Percentiles rank a stretch among this genome's conserved stretches.
These are phyloP conservation scores for Sinentomon sp. DNA, from an alignment of 2,888 invertebrate genomes.

Conservation along the genomic window DNA sequence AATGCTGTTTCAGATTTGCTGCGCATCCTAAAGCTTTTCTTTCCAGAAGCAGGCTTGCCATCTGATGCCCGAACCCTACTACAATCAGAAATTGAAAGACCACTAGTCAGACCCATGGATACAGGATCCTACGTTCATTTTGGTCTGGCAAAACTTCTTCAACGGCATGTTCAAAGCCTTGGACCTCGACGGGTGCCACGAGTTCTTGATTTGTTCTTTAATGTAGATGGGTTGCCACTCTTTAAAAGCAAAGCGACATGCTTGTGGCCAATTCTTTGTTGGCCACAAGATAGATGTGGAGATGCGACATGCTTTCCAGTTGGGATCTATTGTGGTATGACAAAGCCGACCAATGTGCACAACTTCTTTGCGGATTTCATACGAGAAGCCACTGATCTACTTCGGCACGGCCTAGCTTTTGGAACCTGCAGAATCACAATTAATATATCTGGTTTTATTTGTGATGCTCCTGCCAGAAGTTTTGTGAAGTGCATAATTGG, in stretches of 20 bases:
- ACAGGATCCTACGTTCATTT: no score
- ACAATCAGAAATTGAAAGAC: no score
- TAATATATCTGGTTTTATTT: constrained; percentile 1
- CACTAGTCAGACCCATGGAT: no score
- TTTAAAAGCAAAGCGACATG: constrained; percentile 2
- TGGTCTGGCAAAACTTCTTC: no score
- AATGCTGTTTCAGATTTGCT: no score
- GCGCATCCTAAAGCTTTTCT: no score
- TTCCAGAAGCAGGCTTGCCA: no score
- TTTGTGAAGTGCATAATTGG: constrained; percentile 3
- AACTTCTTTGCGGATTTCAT: constrained; percentile 2
- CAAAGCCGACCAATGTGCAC: constrained; percentile 1
- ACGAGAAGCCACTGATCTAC: background rate
- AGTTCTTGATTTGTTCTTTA: constrained; percentile 1
- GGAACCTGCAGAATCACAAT: background rate
- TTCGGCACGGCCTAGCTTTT: background rate
- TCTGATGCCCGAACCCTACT: no score
- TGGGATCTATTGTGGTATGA: constrained; percentile 3
- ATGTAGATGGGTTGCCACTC: constrained; percentile 6
- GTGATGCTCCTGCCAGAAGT: constrained; percentile 6
- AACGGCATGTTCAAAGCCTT: no score
- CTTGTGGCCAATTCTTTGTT: constrained; percentile 7
- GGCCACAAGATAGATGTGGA: background rate
- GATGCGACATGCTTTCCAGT: constrained; percentile 1
- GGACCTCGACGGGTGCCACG: no score